Base-by-base conservation (phyloP, 1,140 invertebrate genomes). In the Dreissena polymorpha region DNA sequence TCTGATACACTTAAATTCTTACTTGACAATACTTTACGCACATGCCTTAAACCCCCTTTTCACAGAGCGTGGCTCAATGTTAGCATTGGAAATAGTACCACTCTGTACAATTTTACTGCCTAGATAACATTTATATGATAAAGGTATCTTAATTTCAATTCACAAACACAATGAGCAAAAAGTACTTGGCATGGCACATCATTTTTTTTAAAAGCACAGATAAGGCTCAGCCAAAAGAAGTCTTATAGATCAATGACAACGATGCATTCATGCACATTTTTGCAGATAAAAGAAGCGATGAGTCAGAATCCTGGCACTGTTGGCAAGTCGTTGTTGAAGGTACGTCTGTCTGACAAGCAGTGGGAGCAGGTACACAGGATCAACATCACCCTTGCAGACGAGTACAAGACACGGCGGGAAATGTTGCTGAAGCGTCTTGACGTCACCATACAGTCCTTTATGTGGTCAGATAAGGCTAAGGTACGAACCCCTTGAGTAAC, bases 391-490 rank as follows among this genome's bases (percentile, higher is more conserved):
- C 94, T 98, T 88, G 94, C 95, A 55, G 94, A 95, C 10, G 98
- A 99, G 89, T 99, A 98, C 90, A 94, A 95, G 89, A 94, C 97
- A 60, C 93, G 98, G 80, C 93, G 97, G 77, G 96, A 98, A 90
- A 97, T 98, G 95, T 95, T 99, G 85, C 92, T 98, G 0, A 98
- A 97, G 83, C 94, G 98, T 71, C 92, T 99, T 63, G 98, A 99
- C 93, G 97, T 98, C 57, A 99, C 98, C 6, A 95, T 99, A 88
- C 97, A 98, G 92, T 98, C 97, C 27, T 99, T 99, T 93, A 90
- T 90, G 95, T 99, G 97, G 97, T 97, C 97, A 0, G 97, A 97
- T 64, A 95, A 95, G 77, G 92, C 92, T 10, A 93, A 93, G 89
- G 93, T 93, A 83, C 69, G 55, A 21, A 8, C 10, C 7, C 23